Evolutionary conservation across 2,888 invertebrate genomes (phyloP).

Genomic region (Dolomedes plantarius): DNA sequence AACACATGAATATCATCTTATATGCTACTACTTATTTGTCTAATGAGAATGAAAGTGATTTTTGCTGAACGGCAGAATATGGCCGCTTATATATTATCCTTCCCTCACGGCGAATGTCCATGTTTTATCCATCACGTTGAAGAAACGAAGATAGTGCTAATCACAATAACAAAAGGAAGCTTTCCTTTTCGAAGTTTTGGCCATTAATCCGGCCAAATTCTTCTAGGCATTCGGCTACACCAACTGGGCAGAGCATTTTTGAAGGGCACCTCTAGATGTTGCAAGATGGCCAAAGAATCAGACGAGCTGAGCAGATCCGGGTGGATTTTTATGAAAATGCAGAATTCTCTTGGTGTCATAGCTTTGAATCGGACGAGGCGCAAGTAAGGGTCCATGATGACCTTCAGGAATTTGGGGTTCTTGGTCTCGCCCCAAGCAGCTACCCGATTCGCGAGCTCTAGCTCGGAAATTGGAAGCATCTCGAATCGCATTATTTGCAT

Average conservation of each 20-base stretch:
- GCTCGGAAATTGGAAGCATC: neutral
- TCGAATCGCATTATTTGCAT: neutral
- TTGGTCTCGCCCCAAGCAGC: neutral
- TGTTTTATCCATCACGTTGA: no score
- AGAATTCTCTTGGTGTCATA: neutral
- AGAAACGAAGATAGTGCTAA: no score
- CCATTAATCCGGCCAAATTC: no score
- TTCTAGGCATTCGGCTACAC: neutral
- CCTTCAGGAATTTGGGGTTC: neutral
- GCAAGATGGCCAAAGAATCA: neutral
- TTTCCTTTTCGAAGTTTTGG: no score
- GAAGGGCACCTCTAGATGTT: neutral
- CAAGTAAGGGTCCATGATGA: neutral
- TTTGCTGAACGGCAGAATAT: no score
- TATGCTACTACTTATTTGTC: no score
- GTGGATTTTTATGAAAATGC: neutral
- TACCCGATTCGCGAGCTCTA: neutral
- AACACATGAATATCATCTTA: no score
- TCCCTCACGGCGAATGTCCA: no score
- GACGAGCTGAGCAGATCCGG: neutral
- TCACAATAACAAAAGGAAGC: no score
- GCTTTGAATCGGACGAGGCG: neutral
- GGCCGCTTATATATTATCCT: no score
- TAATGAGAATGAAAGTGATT: no score
- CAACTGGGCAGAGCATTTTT: neutral